These are phyloP conservation scores for Eurypyga helias DNA, from an alignment of 2,113 vertebrate species.

Conservation along the genomic window DNA sequence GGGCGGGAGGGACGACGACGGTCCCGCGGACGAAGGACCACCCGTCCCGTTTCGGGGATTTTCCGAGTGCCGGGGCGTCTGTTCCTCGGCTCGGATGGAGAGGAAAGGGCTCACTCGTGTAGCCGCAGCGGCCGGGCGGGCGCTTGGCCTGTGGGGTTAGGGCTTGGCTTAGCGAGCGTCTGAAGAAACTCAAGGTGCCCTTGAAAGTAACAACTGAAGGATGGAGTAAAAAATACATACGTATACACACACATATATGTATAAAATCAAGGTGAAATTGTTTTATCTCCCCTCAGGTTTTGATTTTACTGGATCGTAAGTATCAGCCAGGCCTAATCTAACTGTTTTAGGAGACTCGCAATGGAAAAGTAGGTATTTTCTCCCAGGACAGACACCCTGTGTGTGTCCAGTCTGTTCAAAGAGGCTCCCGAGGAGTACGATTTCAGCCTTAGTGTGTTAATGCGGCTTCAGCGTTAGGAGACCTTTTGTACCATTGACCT, in stretches of 20 bases:
- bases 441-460: accelerated
- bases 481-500: neutral
- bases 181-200: neutral
- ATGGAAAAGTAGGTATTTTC: accelerated
- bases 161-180: neutral
- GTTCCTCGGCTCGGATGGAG: accelerated
- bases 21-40: accelerated
- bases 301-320: neutral
- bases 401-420: neutral
- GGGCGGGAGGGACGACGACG: accelerated
- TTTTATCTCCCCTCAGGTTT: neutral
- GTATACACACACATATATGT: no score
- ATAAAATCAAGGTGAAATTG: neutral
- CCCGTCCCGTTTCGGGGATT: accelerated
- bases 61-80: accelerated
- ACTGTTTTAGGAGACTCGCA: accelerated
- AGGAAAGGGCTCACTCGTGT: no score
- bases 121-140: neutral
- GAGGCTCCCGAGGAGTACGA: neutral
- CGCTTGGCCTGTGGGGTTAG: neutral
- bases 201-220: neutral
- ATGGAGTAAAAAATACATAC: neutral
- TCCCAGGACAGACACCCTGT: accelerated
- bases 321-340: neutral
- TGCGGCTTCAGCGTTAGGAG: accelerated